Conservation (phyloP, 2,888 invertebrate species). For the Melanotus villosus region DNA sequence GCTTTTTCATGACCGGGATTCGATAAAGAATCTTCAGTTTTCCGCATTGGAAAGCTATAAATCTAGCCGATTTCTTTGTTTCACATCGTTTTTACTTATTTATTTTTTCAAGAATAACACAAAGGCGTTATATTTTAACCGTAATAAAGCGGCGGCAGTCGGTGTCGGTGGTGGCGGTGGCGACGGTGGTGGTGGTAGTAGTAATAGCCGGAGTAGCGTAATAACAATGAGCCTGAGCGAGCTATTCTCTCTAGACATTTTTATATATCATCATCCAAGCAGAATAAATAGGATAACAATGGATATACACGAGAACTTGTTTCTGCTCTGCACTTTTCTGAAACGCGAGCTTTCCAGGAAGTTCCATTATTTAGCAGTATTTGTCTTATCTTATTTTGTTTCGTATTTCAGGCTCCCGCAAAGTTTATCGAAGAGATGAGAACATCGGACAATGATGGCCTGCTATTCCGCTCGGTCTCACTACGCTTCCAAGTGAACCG, state of each 20-base stretch:
- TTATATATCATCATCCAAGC: slow-evolving; percentile 39
- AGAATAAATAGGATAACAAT: slow-evolving; percentile 42
- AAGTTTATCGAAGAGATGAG: slow-evolving; percentile 43
- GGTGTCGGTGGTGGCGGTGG: slow-evolving; percentile 4
- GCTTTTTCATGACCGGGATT: background rate
- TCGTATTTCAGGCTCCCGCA: slow-evolving; percentile 40
- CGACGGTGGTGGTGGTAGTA: slow-evolving; percentile 12
- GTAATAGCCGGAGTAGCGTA: slow-evolving; percentile 7
- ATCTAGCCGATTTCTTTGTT: slow-evolving; percentile 3
- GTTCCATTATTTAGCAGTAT: slow-evolving; percentile 37
- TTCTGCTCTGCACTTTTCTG: slow-evolving; percentile 41
- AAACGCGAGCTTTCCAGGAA: slow-evolving; percentile 38
- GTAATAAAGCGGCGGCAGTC: slow-evolving; percentile 21
- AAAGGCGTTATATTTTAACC: slow-evolving; percentile 18
- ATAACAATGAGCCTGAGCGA: slow-evolving; percentile 31
- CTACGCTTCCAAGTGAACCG: slow-evolving; percentile 43
- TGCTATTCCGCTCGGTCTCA: slow-evolving; percentile 39
- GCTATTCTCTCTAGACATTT: slow-evolving; percentile 38
- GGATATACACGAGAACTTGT: slow-evolving; percentile 32
- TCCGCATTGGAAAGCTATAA: background rate
- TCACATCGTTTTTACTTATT: background rate
- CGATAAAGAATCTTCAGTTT: slow-evolving; percentile 1
- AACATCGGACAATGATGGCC: slow-evolving; percentile 39
- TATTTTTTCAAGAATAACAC: slow-evolving; percentile 1
- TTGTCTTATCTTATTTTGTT: slow-evolving; percentile 45